Conservation (phyloP, 2,797 vertebrate species). For the Bryconaethiops microstoma region DNA sequence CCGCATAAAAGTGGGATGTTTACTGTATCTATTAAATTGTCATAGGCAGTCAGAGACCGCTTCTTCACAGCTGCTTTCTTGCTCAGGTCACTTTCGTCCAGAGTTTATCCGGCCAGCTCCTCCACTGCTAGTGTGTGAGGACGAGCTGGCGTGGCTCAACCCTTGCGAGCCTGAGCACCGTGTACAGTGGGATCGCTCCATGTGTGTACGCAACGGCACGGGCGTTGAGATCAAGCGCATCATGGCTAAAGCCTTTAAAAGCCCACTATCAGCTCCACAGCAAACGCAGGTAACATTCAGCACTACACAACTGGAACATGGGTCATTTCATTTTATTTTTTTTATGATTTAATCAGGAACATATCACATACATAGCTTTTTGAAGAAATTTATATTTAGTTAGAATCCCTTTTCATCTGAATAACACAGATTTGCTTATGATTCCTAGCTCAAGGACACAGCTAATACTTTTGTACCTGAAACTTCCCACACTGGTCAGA, state of each 20-base stretch:
- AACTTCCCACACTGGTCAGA: no score
- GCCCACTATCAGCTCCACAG: slow-evolving; percentile 92
- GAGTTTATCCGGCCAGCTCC: slow-evolving; percentile 96
- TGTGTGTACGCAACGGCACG: slow-evolving; percentile 96
- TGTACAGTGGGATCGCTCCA: slow-evolving; percentile 95
- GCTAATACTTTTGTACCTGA: no score
- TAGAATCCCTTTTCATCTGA: no score
- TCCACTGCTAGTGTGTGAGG: slow-evolving; percentile 93
- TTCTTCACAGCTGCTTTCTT: slow-evolving; percentile 16
- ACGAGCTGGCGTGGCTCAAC: slow-evolving; percentile 94
- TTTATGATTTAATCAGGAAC: no score
- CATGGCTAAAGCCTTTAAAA: slow-evolving; percentile 99
- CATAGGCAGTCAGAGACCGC: no score
- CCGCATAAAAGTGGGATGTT: no score
- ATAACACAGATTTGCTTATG: no score
- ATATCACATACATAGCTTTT: no score
- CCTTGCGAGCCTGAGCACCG: slow-evolving; percentile 93
- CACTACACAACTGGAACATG: background rate
- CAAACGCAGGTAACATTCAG: slow-evolving; percentile 85
- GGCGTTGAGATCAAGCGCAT: slow-evolving; percentile 96
- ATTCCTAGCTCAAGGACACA: no score
- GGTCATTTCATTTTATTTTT: no score
- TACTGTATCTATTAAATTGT: no score
- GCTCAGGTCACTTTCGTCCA: slow-evolving; percentile 92
- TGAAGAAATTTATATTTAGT: no score